These are phyloP conservation scores for Entomobrya multifasciata DNA, from an alignment of 2,888 invertebrate genomes.

Conservation along the genomic window DNA sequence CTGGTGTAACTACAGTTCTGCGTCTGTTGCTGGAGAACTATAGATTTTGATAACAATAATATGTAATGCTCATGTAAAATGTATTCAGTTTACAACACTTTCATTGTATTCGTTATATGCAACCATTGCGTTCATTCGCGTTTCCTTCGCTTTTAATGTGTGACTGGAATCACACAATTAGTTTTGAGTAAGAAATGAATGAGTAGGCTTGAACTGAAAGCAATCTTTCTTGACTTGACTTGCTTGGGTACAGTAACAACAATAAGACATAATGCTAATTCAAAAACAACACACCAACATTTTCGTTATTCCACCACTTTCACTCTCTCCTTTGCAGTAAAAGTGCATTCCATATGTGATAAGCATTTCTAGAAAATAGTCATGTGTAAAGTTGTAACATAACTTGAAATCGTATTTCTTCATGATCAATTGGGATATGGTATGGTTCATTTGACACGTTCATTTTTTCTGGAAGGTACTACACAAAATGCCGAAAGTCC, in stretches of 20 bases:
- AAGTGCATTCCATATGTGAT: no score
- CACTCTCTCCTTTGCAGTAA: background rate
- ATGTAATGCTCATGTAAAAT: slow-evolving; percentile 42
- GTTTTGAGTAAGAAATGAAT: slow-evolving; percentile 64
- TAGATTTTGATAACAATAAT: slow-evolving; percentile 17
- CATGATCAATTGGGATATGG: slow-evolving; percentile 61
- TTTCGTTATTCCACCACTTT: background rate
- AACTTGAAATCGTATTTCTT: slow-evolving; percentile 6
- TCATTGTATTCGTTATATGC: background rate
- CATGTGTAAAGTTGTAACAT: no score
- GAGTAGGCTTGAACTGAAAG: slow-evolving; percentile 56
- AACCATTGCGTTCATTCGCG: background rate
- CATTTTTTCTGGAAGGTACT: slow-evolving; percentile 31
- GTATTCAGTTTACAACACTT: slow-evolving; percentile 4
- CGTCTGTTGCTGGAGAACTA: background rate
- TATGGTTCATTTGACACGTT: slow-evolving; percentile 67
- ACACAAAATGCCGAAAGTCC: background rate
- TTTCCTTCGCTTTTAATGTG: slow-evolving; percentile 10
- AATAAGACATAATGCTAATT: slow-evolving; percentile 1
- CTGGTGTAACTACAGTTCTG: background rate
- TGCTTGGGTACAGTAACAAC: slow-evolving; percentile 1
- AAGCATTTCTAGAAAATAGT: no score
- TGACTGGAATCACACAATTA: slow-evolving; percentile 52
- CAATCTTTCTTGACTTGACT: slow-evolving; percentile 41
- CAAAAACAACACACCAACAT: slow-evolving; percentile 1